A percentile compares a stretch with the other conserved stretches of the same genome.
phyloP scores from a whole-genome alignment of 2,888 invertebrate species.

The Hermaeophaga mercurialis region DNA sequence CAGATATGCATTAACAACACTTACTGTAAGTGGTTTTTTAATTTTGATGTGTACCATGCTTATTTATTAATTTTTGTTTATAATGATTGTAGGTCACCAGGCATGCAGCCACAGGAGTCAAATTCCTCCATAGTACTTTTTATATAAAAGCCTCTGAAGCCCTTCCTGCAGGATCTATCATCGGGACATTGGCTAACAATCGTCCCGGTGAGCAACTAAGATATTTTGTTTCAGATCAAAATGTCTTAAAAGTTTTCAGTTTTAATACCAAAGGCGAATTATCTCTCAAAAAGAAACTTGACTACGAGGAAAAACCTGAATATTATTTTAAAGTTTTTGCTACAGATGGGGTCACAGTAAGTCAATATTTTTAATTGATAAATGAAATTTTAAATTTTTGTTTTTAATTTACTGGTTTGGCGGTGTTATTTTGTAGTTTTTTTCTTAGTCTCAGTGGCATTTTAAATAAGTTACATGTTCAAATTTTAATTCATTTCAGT shows the following conservation, averaged over 20 bases:
- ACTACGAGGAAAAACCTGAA: conserved; percentile 74
- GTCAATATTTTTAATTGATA: conserved; percentile 41
- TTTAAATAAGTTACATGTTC: too few relatives aligned
- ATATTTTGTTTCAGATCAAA: conserved; percentile 77
- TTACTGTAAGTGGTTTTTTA: conserved; percentile 61
- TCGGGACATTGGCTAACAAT: conserved; percentile 73
- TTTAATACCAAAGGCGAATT: conserved; percentile 82
- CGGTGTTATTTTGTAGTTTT: too few relatives aligned
- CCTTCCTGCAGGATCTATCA: conserved; percentile 72
- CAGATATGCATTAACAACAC: conserved; percentile 80
- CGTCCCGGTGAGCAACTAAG: conserved; percentile 69
- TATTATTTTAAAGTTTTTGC: conserved; percentile 82
- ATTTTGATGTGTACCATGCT: neutral
- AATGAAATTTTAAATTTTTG: neutral
- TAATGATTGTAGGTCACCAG: conserved; percentile 57
- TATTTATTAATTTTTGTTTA: neutral
- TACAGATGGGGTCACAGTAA: conserved; percentile 76
- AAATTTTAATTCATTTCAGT: too few relatives aligned
- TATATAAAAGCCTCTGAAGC: conserved; percentile 76
- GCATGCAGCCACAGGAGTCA: conserved; percentile 54
- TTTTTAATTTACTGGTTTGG: neutral
- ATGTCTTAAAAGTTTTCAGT: conserved; percentile 75
- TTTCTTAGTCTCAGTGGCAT: too few relatives aligned
- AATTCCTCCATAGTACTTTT: conserved; percentile 75
- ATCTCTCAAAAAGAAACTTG: conserved; percentile 73